Conservation (phyloP, 2,797 vertebrate genomes). For the Botia kubotai region DNA sequence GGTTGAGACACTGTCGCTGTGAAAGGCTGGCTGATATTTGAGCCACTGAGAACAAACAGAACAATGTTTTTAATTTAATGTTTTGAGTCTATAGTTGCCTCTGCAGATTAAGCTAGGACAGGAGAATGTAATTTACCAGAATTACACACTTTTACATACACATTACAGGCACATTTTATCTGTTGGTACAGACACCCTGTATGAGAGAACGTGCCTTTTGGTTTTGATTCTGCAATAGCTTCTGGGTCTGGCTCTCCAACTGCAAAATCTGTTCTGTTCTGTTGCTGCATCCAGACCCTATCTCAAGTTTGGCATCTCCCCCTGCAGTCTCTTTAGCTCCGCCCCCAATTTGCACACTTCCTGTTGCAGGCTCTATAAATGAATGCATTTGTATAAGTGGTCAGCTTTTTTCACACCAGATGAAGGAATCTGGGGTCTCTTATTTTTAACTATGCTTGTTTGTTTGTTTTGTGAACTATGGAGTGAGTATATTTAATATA, state of each 20-base stretch:
- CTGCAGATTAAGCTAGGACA: neutral
- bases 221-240: constrained; percentile 36
- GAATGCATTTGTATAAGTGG: neutral
- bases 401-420: neutral
- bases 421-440: neutral
- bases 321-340: constrained; percentile 35
- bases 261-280: constrained; percentile 19
- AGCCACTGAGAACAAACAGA: neutral
- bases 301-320: constrained; percentile 33
- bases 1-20: neutral
- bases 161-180: constrained; percentile 6
- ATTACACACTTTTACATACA: neutral
- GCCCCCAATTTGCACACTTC: constrained; percentile 9
- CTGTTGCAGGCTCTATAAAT: constrained; percentile 49
- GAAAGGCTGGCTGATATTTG: neutral
- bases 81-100: neutral
- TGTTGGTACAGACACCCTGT: constrained; percentile 43
- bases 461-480: neutral
- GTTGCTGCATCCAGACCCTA: constrained; percentile 14
- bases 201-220: constrained; percentile 43
- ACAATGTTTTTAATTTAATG: neutral
- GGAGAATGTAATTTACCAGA: neutral
- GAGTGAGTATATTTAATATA: neutral
- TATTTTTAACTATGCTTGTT: neutral
- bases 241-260: constrained; percentile 44